A percentile compares a stretch with the other conserved stretches of the same genome.
Conservation (phyloP, 2,888 invertebrate species). For the Celastrina argiolus region DNA sequence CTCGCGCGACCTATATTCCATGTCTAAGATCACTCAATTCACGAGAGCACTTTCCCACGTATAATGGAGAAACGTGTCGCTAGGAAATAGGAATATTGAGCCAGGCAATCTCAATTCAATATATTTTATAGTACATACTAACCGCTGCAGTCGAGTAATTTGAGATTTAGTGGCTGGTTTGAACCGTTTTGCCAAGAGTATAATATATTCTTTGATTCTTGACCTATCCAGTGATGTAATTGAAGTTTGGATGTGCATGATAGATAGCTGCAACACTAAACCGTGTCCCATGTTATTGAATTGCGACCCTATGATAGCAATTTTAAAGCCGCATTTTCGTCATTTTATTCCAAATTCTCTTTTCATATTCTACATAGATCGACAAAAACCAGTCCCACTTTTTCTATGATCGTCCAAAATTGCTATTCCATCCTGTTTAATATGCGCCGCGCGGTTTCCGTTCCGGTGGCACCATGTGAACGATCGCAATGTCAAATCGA, state of each 20-base stretch:
- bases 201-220: too few species aligned
- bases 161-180: background rate
- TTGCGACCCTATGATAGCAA: too few species aligned
- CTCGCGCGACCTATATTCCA: constrained; percentile 15
- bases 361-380: too few species aligned
- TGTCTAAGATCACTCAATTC: constrained; percentile 18
- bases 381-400: constrained; percentile 6
- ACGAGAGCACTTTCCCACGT: constrained; percentile 22
- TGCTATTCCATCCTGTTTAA: constrained; percentile 9
- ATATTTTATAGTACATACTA: background rate
- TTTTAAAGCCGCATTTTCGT: too few species aligned
- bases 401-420: constrained; percentile 1
- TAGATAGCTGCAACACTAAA: too few species aligned
- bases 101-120: background rate
- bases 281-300: too few species aligned
- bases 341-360: too few species aligned
- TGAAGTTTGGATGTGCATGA: background rate
- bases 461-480: constrained; percentile 42
- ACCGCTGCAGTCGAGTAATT: background rate
- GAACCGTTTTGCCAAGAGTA: background rate
- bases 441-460: background rate
- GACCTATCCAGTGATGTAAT: too few species aligned
- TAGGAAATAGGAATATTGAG: constrained; percentile 36
- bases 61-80: constrained; percentile 25
- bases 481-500: constrained; percentile 67